Evolutionary conservation across 1,140 invertebrate genomes (phyloP).

Genomic region (Meloidogyne chitwoodi): DNA sequence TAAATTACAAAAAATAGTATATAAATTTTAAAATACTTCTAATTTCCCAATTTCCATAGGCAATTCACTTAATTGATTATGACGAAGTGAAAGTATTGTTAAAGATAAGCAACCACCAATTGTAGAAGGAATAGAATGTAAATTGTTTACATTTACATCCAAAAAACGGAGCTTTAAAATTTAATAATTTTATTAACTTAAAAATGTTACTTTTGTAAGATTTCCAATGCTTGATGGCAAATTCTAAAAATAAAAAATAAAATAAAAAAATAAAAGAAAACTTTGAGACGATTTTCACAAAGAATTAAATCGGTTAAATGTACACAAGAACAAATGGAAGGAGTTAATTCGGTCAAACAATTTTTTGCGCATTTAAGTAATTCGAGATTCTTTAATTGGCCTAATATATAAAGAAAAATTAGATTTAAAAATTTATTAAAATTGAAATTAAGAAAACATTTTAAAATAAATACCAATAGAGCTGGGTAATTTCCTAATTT

Average conservation of each 20-base stretch:
- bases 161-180: constrained; percentile 68
- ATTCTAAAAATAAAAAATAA: constrained; percentile 63
- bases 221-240: constrained; percentile 87
- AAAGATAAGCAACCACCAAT: constrained; percentile 63
- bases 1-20: constrained; percentile 64
- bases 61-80: constrained; percentile 84
- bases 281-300: constrained; percentile 76
- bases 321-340: constrained; percentile 86
- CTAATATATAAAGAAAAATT: constrained; percentile 65
- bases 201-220: constrained; percentile 68
- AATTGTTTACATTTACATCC: constrained; percentile 89
- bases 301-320: constrained; percentile 91
- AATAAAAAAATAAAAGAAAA: constrained; percentile 8
- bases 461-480: constrained; percentile 68
- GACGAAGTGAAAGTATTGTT: constrained; percentile 86
- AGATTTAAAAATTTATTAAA: not conserved
- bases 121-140: constrained; percentile 79
- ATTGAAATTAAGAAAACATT: not conserved
- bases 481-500: constrained; percentile 84
- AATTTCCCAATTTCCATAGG: constrained; percentile 89
- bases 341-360: constrained; percentile 78
- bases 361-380: constrained; percentile 93
- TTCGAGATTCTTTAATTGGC: constrained; percentile 29
- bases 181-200: not conserved
- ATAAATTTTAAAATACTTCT: constrained; percentile 20